A percentile compares a stretch with the other conserved stretches of the same genome.
These are phyloP conservation scores for Octomys mimax DNA, from an alignment of 2,797 vertebrate genomes.

Conservation along the genomic window DNA sequence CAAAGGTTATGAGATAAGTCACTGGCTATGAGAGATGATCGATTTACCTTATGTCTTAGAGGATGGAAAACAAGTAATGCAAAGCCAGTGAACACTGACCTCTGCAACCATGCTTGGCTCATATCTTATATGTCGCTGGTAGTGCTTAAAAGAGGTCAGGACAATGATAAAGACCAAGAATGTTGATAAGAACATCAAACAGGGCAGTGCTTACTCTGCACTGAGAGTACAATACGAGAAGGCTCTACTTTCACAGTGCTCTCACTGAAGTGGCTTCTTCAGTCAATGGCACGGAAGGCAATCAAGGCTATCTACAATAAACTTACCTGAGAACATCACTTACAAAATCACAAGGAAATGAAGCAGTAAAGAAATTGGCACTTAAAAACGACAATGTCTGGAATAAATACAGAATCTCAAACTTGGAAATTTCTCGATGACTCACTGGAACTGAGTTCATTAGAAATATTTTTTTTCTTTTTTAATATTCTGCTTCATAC, in stretches of 20 bases:
- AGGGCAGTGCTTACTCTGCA: background rate
- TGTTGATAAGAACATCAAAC: background rate
- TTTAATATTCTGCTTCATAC: background rate
- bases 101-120: background rate
- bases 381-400: background rate
- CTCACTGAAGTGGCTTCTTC: background rate
- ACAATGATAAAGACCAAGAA: constrained; percentile 36
- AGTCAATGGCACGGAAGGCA: background rate
- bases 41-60: constrained; percentile 50
- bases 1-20: constrained; percentile 78
- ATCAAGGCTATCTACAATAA: background rate
- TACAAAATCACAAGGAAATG: background rate
- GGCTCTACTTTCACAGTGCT: background rate
- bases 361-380: background rate
- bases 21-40: constrained; percentile 39
- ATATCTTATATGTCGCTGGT: constrained; percentile 47
- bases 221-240: background rate
- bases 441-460: background rate
- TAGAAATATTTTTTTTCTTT: background rate
- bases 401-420: background rate
- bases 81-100: constrained; percentile 42
- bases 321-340: background rate
- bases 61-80: constrained; percentile 60
- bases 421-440: background rate
- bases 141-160: constrained; percentile 18